Evolutionary conservation across 2,797 vertebrate genomes (phyloP), one percentile per base, ranked within the genome.

Genomic region (Hippocampus kuda): DNA sequence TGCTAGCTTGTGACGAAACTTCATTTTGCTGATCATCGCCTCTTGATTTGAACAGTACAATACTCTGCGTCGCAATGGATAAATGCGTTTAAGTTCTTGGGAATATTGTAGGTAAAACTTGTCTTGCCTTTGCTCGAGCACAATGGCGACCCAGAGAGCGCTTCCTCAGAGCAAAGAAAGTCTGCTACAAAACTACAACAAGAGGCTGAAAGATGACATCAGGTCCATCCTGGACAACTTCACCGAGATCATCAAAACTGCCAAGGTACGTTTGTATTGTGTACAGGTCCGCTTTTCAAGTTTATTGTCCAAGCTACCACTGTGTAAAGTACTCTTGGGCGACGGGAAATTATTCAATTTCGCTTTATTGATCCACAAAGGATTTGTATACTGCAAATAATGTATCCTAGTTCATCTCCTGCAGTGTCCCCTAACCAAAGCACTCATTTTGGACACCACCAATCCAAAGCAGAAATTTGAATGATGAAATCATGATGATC

Each of bases 181-280:
- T 0, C 88, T 99, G 65, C 89, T 99, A 10, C 97, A 98, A 88
- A 98, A 93, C 44, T 99, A 98, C 90, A 99, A 98, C 88, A 99
- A 98, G 82, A 92, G 97, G 34, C 91, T 99, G n/a, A 97, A 95
- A 74, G 97, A 99, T 30, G 97, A 98, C 15, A 88, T 97, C 81
- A 91, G 91, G 61, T 98, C 96, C 66, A 93, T 99, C 77, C 88
- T 97, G 88, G 97, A 99, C 75, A 99, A 99, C 83, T 98, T 98
- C 84, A 96, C 94, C 0, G 97, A 98, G 71, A 98, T 98, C 53
- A 92, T 99, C 73, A 99, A 98, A 83, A 95, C 93, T 0, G 95
- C 95, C 1, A 97, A 94, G 94, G 97, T 98, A 66, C 59, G 6
- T 8, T 38, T 38, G 34, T 38, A 38, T 13, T 4, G 13, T 15